Percentiles rank a stretch among this genome's conserved stretches.
These are phyloP conservation scores for Dendrolimus houi DNA, from an alignment of 2,888 invertebrate species.

Conservation along the genomic window DNA sequence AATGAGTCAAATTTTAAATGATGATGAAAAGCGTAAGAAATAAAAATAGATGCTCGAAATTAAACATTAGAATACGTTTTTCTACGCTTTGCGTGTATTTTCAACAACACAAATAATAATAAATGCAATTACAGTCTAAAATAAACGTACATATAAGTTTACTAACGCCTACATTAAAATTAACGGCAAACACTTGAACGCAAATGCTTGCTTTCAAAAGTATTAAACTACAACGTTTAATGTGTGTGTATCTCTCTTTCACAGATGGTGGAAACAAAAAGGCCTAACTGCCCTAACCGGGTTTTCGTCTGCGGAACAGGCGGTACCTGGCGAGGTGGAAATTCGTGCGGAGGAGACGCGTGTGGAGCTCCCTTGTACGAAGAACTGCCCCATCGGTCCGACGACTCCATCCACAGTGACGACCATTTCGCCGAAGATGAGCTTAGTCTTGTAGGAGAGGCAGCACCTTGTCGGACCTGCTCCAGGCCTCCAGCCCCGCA, in stretches of 20 bases:
- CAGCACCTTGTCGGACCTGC: slow-evolving; percentile 63
- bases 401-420: slow-evolving; percentile 80
- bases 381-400: slow-evolving; percentile 81
- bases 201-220: no score
- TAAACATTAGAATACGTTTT: no score
- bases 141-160: no score
- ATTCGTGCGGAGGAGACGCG: slow-evolving; percentile 53
- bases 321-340: slow-evolving; percentile 76
- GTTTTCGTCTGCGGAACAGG: slow-evolving; percentile 81
- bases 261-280: slow-evolving; percentile 85
- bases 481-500: slow-evolving; percentile 69
- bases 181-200: no score
- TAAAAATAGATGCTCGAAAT: no score
- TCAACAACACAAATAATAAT: no score
- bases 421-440: slow-evolving; percentile 93
- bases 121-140: no score
- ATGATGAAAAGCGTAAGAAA: no score
- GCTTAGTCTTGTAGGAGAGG: slow-evolving; percentile 74
- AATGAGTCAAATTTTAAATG: no score
- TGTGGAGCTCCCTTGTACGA: slow-evolving; percentile 87
- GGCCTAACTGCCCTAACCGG: slow-evolving; percentile 74
- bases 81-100: no score
- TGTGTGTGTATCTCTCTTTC: slow-evolving; percentile 27
- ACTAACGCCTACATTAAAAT: no score
- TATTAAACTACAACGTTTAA: no score